phyloP scores from a whole-genome alignment of 2,888 invertebrate species.

The Bombyx huttoni region DNA sequence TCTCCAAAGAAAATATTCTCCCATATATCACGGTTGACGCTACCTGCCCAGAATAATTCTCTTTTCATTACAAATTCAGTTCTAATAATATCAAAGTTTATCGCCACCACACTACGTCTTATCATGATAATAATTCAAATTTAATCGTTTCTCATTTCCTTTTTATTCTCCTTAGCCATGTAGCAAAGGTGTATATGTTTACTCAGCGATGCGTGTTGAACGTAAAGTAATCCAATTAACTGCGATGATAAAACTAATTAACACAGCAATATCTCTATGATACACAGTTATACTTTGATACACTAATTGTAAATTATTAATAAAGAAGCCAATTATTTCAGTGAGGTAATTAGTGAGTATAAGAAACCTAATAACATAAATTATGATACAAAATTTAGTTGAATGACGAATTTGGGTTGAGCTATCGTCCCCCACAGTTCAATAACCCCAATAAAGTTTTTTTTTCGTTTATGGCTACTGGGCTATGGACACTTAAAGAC shows the following conservation, averaged over 20 bases:
- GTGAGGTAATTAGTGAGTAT: background rate
- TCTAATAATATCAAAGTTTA: background rate
- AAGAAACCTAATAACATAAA: no score
- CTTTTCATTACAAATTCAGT: background rate
- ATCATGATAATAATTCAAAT: slow-evolving; percentile 3
- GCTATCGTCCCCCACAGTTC: no score
- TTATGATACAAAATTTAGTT: no score
- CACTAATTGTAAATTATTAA: background rate
- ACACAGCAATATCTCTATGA: slow-evolving; percentile 5
- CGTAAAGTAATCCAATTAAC: slow-evolving; percentile 13
- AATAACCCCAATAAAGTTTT: no score
- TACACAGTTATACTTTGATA: background rate
- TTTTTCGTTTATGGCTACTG: no score
- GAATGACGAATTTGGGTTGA: no score
- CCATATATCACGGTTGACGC: no score
- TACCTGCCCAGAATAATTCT: no score
- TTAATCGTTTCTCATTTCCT: slow-evolving; percentile 7
- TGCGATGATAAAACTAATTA: slow-evolving; percentile 9
- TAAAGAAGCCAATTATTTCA: background rate
- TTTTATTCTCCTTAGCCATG: slow-evolving; percentile 9
- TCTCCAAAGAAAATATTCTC: background rate
- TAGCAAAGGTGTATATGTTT: slow-evolving; percentile 6
- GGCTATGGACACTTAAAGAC: no score
- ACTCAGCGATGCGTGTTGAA: slow-evolving; percentile 9
- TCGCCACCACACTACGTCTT: background rate